Base-by-base conservation (phyloP, 2,113 vertebrate species). In the Puntigrus tetrazona region DNA sequence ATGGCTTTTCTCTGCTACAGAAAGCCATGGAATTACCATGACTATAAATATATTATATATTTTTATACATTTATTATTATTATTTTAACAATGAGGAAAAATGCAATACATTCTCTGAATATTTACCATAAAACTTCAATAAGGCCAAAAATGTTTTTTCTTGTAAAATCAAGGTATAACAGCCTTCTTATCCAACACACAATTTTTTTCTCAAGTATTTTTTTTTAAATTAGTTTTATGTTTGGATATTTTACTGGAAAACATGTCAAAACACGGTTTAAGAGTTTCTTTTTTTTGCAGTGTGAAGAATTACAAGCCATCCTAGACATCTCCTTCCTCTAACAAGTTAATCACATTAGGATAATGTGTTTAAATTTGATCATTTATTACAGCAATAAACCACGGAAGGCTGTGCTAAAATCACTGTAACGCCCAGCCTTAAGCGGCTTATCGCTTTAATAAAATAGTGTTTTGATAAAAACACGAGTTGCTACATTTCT, bases 161-260 rank as follows among this genome's bases (percentile, higher is more conserved):
- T n/a, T n/a, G n/a, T n/a, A n/a, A n/a, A n/a, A n/a, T n/a, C n/a
- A n/a, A n/a, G n/a, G n/a, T n/a, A n/a, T n/a, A n/a, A n/a, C n/a
- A n/a, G n/a, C 14, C 14, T 50, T 50, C 16, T 16, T 50, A 50
- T 50, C 4, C 47, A 18, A 52, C 1, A 6, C 5, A 52, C 47
- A 20, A 50, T 52, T 52, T 52, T 52, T 52, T 52, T 52, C 47
- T 20, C 47, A 52, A 20, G 47, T 20, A 52, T 20, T 55, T 55
- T 55, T 7, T 55, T 55, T 55, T 55, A 55, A 55, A 55, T 55
- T 22, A 3, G 52, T n/a, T n/a, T 43, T 43, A 43, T 43, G n/a
- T 73, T 43, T n/a, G 38, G 69, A 73, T 43, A 27, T 73, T 43
- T 73, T 16, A 73, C 69, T 45, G 38, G 13, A n/a, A 73, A 73